phyloP scores from a whole-genome alignment of 2,888 invertebrate genomes.

The Periphyllus acericola region DNA sequence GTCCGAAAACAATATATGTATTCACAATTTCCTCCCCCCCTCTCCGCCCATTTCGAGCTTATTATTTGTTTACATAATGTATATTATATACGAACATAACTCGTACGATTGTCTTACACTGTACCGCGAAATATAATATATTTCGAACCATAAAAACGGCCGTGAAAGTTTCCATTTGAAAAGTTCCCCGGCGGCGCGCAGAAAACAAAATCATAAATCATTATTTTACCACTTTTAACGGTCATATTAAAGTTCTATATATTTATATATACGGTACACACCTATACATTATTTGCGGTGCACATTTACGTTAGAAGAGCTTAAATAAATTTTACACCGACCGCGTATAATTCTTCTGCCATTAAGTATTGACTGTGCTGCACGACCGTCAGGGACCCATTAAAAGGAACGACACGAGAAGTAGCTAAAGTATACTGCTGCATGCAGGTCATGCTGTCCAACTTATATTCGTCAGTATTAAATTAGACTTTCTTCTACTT shows the following conservation, averaged over 20 bases:
- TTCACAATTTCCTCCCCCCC: no score
- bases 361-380: no score
- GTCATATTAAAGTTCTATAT: not conserved
- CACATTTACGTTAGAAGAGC: not conserved
- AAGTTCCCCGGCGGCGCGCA: not conserved
- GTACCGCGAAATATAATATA: not conserved
- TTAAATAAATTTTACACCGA: not conserved
- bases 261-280: not conserved
- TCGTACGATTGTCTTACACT: not conserved
- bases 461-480: no score
- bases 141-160: slow-evolving; percentile 16
- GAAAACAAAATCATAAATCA: slow-evolving; percentile 3
- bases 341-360: no score
- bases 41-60: not conserved
- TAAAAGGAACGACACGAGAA: no score
- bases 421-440: no score
- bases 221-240: not conserved
- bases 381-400: no score
- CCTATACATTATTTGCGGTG: not conserved
- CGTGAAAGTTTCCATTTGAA: slow-evolving; percentile 12
- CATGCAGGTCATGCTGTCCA: no score
- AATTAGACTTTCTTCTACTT: not conserved
- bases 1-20: not conserved
- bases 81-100: not conserved
- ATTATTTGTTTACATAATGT: not conserved